Evolutionary conservation across 1,140 invertebrate species (phyloP).

Genomic region (Chironomus striatipennis): DNA sequence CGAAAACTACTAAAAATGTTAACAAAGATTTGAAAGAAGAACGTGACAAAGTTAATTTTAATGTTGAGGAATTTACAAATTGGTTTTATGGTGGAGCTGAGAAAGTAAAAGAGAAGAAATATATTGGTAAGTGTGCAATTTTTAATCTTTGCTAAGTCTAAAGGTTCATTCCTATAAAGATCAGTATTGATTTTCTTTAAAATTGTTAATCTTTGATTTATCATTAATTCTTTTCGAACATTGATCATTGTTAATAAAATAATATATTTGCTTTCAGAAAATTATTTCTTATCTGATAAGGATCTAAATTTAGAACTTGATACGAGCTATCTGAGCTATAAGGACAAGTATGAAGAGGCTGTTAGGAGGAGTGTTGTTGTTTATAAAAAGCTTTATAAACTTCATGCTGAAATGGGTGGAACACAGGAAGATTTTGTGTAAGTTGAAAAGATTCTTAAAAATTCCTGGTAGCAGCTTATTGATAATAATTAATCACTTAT

Average conservation of each 20-base stretch:
- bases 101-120: slow-evolving; percentile 52
- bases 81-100: slow-evolving; percentile 64
- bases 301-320: slow-evolving; percentile 49
- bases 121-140: slow-evolving; percentile 30
- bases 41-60: slow-evolving; percentile 61
- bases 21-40: slow-evolving; percentile 58
- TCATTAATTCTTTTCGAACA: background rate
- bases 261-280: slow-evolving; percentile 48
- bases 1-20: slow-evolving; percentile 24
- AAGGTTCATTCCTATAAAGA: background rate
- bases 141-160: background rate
- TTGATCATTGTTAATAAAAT: background rate
- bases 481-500: no score
- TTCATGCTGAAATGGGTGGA: slow-evolving; percentile 31
- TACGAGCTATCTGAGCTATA: slow-evolving; percentile 69
- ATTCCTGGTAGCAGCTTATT: no score
- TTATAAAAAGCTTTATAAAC: slow-evolving; percentile 57
- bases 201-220: background rate
- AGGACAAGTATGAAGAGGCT: slow-evolving; percentile 72
- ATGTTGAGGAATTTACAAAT: slow-evolving; percentile 62
- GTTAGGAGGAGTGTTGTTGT: slow-evolving; percentile 62
- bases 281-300: slow-evolving; percentile 60
- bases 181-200: background rate
- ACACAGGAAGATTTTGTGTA: background rate
- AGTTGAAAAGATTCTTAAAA: background rate